phyloP scores from a whole-genome alignment of 2,888 invertebrate species.

The Alentia gelatinosa region DNA sequence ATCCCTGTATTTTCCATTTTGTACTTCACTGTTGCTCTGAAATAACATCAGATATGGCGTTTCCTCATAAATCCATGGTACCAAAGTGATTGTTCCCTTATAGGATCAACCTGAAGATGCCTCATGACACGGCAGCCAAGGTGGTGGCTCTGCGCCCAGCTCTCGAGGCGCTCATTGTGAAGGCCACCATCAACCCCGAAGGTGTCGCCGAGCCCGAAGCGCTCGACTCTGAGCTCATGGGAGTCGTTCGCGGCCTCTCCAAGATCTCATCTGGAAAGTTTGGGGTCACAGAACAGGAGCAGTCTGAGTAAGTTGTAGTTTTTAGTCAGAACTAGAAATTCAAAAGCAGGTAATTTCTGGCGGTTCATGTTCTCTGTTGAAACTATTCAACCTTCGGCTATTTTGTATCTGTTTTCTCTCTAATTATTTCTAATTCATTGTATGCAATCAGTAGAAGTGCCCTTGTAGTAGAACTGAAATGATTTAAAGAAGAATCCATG shows the following conservation, averaged over 20 bases:
- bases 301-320: neutral
- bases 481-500: too few species aligned
- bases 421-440: neutral
- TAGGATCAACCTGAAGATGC: constrained; percentile 93
- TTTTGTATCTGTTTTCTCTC: neutral
- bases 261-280: constrained; percentile 85
- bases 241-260: constrained; percentile 88
- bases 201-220: constrained; percentile 87
- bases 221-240: constrained; percentile 84
- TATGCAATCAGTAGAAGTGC: neutral
- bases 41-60: too few species aligned
- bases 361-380: too few species aligned
- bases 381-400: neutral
- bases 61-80: too few species aligned
- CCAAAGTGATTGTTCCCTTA: too few species aligned
- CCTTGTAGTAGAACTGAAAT: neutral
- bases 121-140: constrained; percentile 88
- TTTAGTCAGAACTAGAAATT: too few species aligned
- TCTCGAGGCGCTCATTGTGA: constrained; percentile 90
- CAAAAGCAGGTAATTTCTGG: too few species aligned
- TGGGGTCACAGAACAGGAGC: constrained; percentile 66
- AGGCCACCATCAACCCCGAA: constrained; percentile 90
- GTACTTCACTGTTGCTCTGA: too few species aligned
- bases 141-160: constrained; percentile 93
- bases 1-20: too few species aligned